Evolutionary conservation across 2,797 vertebrate genomes (phyloP), one percentile per base, ranked within the genome.

Genomic region (Siniperca scherzeri): DNA sequence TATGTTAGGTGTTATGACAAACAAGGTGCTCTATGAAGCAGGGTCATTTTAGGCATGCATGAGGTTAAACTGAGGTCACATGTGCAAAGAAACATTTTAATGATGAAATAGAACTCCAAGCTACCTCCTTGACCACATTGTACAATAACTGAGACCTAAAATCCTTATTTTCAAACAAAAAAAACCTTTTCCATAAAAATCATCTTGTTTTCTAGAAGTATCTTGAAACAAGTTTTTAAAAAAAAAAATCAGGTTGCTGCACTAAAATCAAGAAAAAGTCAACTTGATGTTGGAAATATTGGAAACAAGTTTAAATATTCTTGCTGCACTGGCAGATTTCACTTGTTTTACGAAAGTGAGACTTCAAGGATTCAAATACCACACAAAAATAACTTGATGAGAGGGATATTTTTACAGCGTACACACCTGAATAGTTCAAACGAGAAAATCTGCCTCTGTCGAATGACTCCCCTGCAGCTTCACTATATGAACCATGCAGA

Each of bases 1-100:
- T 48, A 62, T 88, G 85, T 74, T 52, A 17, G 8, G 38, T 36
- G 72, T 89, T 87, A 83, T 60, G 69, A 44, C 59, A 72, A 9
- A 25, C 46, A 11, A 59, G 52, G 65, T 40, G 76, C 27, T 46
- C 48, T 27, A 1, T 50, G 61, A 56, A n/a, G 46, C 12, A 4
- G 30, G 84, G 72, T 85, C 73, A 82, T 9, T 36, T 33, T 0
- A 73, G 78, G 70, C 50, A 88, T 78, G 81, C 38, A 30, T 30
- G 4, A 14, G 73, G 82, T 84, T 78, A 81, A 90, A 81, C 62
- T 2, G 21, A 52, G 65, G 44, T 48, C 70, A 86, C 46, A 59
- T 36, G 50, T 62, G 50, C 14, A 33, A 30, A n/a, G 25, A 61
- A 68, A 65, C 52, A 22, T 38, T 65, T 65, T 19, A 36, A 48